Evolutionary conservation across 2,888 invertebrate species (phyloP), one percentile per base, ranked within the genome.

Genomic region (Phaedon cochleariae): DNA sequence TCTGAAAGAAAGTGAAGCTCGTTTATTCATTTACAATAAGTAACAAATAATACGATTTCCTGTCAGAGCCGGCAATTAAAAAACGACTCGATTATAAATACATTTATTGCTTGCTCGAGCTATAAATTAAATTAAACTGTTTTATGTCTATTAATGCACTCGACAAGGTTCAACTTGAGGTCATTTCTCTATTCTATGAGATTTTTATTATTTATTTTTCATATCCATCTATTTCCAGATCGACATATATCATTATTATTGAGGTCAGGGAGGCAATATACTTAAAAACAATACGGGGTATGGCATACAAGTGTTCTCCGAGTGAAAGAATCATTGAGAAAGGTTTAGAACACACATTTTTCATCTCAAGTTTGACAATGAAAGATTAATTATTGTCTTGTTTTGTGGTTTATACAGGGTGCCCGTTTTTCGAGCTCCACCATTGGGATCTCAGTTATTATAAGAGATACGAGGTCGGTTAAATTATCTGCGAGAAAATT

Each of bases 161-260:
- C 41, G 41, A n/a, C 41, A 41, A 41, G 41, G 41, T 41, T 41
- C 41, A 41, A 41, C n/a, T 41, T n/a, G 41, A 41, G 41, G 41
- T 41, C 41, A 41, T 15, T 41, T 41, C n/a, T 41, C 41, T 41
- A 41, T 41, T 41, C 41, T 41, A n/a, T 41, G n/a, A 7, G 41
- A 41, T n/a, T 41, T 41, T 41, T 15, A 41, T 41, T 41, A 41
- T 41, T 41, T 41, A 41, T 41, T 41, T 15, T 12, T 41, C 12
- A n/a, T n/a, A n/a, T 41, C 2, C 15, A 41, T 41, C 15, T n/a
- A 41, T 41, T 41, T 41, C 41, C 15, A 41, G 34, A 34, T 41
- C 41, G 41, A 41, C 41, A 41, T 41, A 41, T 34, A 34, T 34
- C 6, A 41, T 15, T 15, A 4, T 41, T 15, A 41, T 41, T 41